Percentiles rank a stretch among this genome's conserved stretches.
phyloP scores from a whole-genome alignment of 2,888 invertebrate species.

The Drosophila barbarae region DNA sequence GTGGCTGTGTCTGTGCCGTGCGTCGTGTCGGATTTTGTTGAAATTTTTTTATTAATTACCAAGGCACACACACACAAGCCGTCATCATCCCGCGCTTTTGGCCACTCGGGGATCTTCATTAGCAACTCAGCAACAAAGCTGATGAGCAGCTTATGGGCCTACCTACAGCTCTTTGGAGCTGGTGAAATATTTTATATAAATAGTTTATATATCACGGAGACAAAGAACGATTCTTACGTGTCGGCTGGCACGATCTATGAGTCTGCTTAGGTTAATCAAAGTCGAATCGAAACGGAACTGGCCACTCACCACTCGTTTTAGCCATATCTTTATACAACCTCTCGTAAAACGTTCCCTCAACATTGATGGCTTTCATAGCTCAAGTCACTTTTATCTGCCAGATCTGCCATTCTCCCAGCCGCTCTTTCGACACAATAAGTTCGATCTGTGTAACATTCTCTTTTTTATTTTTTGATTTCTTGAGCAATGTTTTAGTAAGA shows the following conservation, averaged over 20 bases:
- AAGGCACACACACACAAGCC: conserved; percentile 41
- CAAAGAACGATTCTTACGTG: conserved; percentile 26
- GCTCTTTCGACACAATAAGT: conserved; percentile 22
- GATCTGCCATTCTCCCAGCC: conserved; percentile 28
- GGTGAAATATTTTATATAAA: conserved; percentile 10
- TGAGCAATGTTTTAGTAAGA: not conserved
- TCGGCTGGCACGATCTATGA: conserved; percentile 14
- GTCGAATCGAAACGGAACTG: conserved; percentile 34
- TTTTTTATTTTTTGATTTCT: conserved; percentile 23
- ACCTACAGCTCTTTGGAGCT: not conserved
- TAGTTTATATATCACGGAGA: conserved; percentile 2
- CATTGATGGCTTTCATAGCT: conserved; percentile 29
- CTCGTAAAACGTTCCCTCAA: conserved; percentile 16
- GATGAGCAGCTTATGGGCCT: conserved; percentile 33
- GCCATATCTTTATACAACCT: conserved; percentile 8
- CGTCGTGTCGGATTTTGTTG: conserved; percentile 41
- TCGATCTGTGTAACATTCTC: conserved; percentile 30
- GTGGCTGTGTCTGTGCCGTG: conserved; percentile 9
- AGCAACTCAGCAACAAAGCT: conserved; percentile 28
- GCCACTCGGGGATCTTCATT: conserved; percentile 39
- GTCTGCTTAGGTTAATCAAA: conserved; percentile 6
- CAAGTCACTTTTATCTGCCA: conserved; percentile 22
- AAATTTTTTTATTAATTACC: conserved; percentile 43
- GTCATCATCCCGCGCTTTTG: conserved; percentile 17
- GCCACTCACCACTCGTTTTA: conserved; percentile 25